Percentiles rank a stretch among this genome's conserved stretches.
These are phyloP conservation scores for Corythoichthys haematopterus DNA, from an alignment of 2,113 vertebrate genomes.

Conservation along the genomic window DNA sequence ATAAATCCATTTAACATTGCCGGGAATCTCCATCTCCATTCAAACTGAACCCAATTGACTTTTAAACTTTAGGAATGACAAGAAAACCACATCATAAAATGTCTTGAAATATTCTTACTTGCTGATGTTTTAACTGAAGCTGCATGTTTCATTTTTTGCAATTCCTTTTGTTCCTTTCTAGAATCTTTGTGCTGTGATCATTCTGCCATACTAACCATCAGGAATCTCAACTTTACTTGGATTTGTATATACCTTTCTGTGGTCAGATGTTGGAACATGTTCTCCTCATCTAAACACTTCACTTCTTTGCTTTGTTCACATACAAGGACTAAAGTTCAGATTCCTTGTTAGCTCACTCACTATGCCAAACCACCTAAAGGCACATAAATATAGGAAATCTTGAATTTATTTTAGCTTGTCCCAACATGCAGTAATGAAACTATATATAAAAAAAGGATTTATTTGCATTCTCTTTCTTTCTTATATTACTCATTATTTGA, in stretches of 20 bases:
- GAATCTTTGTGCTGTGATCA: background rate
- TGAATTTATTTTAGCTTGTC: background rate
- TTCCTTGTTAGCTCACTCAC: background rate
- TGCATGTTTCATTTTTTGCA: background rate
- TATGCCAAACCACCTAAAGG: background rate
- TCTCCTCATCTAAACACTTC: background rate
- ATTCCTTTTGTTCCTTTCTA: background rate
- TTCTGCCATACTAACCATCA: constrained; percentile 19
- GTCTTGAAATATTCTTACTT: constrained; percentile 6
- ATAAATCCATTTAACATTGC: constrained; percentile 21
- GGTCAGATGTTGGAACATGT: background rate
- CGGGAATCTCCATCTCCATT: background rate
- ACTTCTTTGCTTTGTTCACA: background rate
- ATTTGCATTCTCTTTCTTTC: background rate
- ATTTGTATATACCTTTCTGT: constrained; percentile 11
- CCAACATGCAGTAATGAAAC: background rate
- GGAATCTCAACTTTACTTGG: constrained; percentile 6
- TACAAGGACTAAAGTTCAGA: background rate
- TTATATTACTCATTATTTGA: no score
- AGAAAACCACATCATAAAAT: constrained; percentile 7
- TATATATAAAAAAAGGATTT: background rate
- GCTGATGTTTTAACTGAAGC: background rate
- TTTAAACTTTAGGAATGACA: background rate
- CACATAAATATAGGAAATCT: background rate
- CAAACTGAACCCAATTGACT: background rate